Conservation (phyloP, 2,113 vertebrate genomes). For the Elachura formosa region DNA sequence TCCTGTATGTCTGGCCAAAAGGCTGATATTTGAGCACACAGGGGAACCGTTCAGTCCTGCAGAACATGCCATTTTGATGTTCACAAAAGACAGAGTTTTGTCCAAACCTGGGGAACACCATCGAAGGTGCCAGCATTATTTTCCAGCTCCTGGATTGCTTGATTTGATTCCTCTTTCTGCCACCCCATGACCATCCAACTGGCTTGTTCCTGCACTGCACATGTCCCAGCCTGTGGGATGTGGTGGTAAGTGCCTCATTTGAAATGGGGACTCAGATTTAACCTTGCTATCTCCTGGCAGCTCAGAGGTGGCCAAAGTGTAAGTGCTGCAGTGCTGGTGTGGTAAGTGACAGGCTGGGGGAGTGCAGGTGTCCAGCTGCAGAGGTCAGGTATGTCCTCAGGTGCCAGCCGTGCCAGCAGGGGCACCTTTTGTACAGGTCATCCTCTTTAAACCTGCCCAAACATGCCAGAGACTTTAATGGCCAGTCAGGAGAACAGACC, state of each 20-base stretch:
- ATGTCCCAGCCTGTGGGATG: neutral
- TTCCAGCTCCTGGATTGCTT: neutral
- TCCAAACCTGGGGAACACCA: neutral
- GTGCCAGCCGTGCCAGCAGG: neutral
- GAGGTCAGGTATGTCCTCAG: neutral
- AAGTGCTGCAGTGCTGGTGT: neutral
- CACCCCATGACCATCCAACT: rapidly evolving
- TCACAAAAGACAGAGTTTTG: neutral
- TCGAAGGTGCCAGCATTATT: neutral
- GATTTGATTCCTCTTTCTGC: neutral
- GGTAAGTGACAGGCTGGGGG: neutral
- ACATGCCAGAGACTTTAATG: neutral
- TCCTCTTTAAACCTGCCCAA: neutral
- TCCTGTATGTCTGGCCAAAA: slow-evolving; percentile 54
- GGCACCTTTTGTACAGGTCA: neutral
- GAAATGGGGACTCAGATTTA: neutral
- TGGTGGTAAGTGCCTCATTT: neutral
- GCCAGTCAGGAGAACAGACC: neutral
- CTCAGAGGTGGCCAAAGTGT: neutral
- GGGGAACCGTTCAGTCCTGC: neutral
- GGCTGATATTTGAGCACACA: neutral
- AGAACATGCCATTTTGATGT: neutral
- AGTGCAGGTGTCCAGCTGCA: neutral
- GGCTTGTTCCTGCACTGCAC: rapidly evolving
- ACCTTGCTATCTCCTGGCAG: neutral